Evolutionary conservation across 2,797 vertebrate genomes (phyloP).

Genomic region (Ptychobarbus kaznakovi): DNA sequence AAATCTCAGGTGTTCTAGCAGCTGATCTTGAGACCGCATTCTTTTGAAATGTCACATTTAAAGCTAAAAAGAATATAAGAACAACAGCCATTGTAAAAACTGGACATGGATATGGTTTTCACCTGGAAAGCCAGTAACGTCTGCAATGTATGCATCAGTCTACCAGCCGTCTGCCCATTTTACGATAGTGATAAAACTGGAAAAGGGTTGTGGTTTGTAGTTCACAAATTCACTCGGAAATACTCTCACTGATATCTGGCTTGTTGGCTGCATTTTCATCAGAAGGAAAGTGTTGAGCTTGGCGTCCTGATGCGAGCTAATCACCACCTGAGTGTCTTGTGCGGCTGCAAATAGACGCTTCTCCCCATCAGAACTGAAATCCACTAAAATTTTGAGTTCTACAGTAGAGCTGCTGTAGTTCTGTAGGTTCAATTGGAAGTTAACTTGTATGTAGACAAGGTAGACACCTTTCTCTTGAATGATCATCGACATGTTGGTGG

Average conservation of each 20-base stretch:
- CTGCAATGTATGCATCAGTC: background rate
- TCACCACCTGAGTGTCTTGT: constrained; percentile 41
- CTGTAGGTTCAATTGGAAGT: constrained; percentile 1
- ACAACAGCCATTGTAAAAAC: constrained; percentile 10
- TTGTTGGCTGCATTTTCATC: constrained; percentile 36
- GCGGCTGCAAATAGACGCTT: background rate
- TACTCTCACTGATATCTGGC: constrained; percentile 36
- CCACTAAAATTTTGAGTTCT: constrained; percentile 25
- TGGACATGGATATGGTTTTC: background rate
- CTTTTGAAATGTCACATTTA: background rate
- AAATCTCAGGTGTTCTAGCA: constrained; percentile 37
- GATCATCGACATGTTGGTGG: constrained; percentile 21
- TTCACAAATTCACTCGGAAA: background rate
- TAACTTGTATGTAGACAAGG: constrained; percentile 55
- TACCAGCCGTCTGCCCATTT: constrained; percentile 42
- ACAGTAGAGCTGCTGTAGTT: background rate
- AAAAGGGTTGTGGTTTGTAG: background rate
- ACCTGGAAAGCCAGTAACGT: background rate
- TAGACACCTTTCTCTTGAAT: constrained; percentile 50
- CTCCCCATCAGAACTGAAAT: background rate
- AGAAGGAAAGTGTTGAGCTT: constrained; percentile 49
- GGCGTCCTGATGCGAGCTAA: background rate
- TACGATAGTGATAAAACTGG: constrained; percentile 53
- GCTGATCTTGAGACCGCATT: constrained; percentile 27
- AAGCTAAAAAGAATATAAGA: background rate